Evolutionary conservation across 1,140 invertebrate species (phyloP), one percentile per base, ranked within the genome.

Genomic region (Lucilia sericata): DNA sequence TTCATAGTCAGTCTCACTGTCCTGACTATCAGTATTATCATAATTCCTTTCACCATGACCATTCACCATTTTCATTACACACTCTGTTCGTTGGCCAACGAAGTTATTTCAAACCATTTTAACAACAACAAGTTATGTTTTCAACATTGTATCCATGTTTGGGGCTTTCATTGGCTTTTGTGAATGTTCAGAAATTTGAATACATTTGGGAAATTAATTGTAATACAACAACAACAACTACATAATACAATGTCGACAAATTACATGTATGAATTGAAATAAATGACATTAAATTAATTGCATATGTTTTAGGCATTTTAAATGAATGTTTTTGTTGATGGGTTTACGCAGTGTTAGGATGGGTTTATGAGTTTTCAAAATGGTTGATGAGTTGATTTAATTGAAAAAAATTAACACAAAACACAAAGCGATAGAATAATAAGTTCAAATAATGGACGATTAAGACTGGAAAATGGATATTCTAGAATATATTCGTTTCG

Each of bases 241-340:
- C 65, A 70, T 2, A 70, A 19, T 70, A 70, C 65, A 70, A 70
- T 70, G 65, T 17, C 0, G 65, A 70, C 65, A 70, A 70, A 70
- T 70, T 70, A 70, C 65, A 70, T 70, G 65, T 21, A 70, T 70
- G 65, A 70, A 70, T 70, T 70, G 65, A 70, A 70, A 70, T 70
- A 70, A 70, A 70, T 70, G 65, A 70, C 65, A 70, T 70, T 70
- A 70, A 70, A 70, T 70, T 70, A 70, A 70, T 70, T 70, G 65
- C 65, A 70, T 25, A 70, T 70, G 65, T 70, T 70, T 30, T 70
- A 70, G 65, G 65, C n/a, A 19, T 70, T 60, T 70, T 21, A 25
- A 70, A 12, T 70, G 21, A 70, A 70, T 60, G n/a, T 60, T 60
- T 30, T 7, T 60, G 55, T 60, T 30, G 25, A 30, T 30, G 25